Conservation (phyloP, 2,888 invertebrate species). For the Carcina quercana region DNA sequence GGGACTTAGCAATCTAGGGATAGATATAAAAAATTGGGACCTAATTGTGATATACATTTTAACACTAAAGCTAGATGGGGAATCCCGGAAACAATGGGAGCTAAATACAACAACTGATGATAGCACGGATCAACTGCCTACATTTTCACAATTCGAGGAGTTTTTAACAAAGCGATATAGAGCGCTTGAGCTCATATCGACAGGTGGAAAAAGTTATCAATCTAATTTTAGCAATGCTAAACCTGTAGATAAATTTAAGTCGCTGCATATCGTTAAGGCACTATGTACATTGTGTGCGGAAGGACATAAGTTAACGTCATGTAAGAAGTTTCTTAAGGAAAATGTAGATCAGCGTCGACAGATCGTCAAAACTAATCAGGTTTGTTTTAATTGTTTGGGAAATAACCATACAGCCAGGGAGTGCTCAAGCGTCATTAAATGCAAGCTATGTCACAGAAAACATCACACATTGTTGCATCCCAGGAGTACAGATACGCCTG, state of each 20-base stretch:
- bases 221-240: too few species aligned
- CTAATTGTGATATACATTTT: conserved; percentile 12
- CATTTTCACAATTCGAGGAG: conserved; percentile 11
- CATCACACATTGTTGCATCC: conserved; percentile 4
- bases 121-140: conserved; percentile 11
- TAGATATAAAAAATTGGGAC: conserved; percentile 13
- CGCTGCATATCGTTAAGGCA: too few species aligned
- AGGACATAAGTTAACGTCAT: background rate
- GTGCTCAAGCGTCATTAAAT: background rate
- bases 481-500: too few species aligned
- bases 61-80: conserved; percentile 10
- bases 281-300: conserved; percentile 5
- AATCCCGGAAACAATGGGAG: conserved; percentile 15
- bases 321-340: conserved; percentile 1
- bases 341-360: background rate
- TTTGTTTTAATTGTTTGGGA: conserved; percentile 4
- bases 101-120: conserved; percentile 3
- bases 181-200: conserved; percentile 20
- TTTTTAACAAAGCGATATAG: conserved; percentile 22
- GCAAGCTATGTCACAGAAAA: background rate
- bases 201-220: too few species aligned
- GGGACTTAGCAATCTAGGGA: conserved; percentile 11
- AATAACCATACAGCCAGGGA: background rate
- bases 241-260: too few species aligned
- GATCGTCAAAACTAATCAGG: background rate